phyloP scores from a whole-genome alignment of 2,113 vertebrate genomes.

The Trichechus manatus region DNA sequence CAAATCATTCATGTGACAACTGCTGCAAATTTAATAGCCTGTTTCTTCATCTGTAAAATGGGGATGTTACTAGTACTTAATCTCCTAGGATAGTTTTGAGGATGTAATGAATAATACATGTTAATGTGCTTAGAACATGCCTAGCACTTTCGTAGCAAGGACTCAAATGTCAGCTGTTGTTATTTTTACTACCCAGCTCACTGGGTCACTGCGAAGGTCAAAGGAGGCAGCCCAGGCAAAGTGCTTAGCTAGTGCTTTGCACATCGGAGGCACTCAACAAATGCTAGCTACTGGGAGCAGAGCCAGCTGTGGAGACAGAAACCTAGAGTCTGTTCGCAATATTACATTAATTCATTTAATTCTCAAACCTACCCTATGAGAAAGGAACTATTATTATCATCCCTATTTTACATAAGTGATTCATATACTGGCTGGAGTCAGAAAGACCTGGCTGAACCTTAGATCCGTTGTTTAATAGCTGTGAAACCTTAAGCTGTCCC shows the following conservation, averaged over 20 bases:
- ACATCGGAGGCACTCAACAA: background rate
- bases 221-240: background rate
- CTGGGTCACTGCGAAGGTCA: background rate
- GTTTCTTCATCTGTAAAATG: background rate
- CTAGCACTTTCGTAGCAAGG: background rate
- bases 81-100: background rate
- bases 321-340: background rate
- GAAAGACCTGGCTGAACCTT: background rate
- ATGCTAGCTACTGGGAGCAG: background rate
- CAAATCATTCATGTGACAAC: background rate
- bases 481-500: background rate
- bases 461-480: background rate
- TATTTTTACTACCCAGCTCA: background rate
- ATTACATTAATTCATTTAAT: background rate
- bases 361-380: background rate
- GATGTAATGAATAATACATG: background rate
- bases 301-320: background rate
- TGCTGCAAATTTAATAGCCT: background rate
- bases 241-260: background rate
- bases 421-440: background rate
- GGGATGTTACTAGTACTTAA: background rate
- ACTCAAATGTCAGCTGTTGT: background rate
- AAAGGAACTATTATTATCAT: background rate
- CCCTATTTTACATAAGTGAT: background rate
- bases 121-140: background rate